Conservation (phyloP, 2,113 vertebrate species). For the Ameiurus melas region DNA sequence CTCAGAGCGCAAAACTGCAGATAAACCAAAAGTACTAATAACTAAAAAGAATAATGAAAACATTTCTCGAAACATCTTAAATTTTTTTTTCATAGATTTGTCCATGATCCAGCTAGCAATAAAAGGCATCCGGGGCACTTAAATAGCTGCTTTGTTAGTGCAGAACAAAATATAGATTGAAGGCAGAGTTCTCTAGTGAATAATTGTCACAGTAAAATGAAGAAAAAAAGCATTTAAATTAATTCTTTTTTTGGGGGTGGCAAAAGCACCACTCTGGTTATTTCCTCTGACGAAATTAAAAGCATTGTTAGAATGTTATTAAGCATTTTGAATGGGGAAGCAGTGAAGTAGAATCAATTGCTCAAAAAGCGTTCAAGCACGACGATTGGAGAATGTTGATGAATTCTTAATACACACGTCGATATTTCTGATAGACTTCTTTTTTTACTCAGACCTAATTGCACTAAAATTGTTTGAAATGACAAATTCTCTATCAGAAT, state of each 20-base stretch:
- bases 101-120: background rate
- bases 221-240: background rate
- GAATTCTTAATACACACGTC: slow-evolving; percentile 7
- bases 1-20: background rate
- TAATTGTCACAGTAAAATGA: background rate
- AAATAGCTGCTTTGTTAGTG: background rate
- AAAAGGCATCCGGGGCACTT: background rate
- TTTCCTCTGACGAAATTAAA: background rate
- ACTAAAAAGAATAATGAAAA: background rate
- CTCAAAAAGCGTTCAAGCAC: slow-evolving; percentile 5
- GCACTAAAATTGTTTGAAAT: background rate
- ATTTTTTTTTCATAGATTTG: background rate
- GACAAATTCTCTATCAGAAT: background rate
- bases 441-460: background rate
- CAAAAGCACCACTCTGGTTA: background rate
- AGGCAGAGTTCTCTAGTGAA: background rate
- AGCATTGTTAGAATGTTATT: slow-evolving; percentile 17
- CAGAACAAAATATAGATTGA: background rate
- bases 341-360: slow-evolving; percentile 20
- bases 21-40: background rate
- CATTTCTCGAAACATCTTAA: too few relatives aligned
- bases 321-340: background rate
- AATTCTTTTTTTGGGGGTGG: background rate
- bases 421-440: slow-evolving; percentile 25
- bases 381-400: background rate